Conservation (phyloP, 2,113 vertebrate genomes). For the Platysternon megacephalum region DNA sequence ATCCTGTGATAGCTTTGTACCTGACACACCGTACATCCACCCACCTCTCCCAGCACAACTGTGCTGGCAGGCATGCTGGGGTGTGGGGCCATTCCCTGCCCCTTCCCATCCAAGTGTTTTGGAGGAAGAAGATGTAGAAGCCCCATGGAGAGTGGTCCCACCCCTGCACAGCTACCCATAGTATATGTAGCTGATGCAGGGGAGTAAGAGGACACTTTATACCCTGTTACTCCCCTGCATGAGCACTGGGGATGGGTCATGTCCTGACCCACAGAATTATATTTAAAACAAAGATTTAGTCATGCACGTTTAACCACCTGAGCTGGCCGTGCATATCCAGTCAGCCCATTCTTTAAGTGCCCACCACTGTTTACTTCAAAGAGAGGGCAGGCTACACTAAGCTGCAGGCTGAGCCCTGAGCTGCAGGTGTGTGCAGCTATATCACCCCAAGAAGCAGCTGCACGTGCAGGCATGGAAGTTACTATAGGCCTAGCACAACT, state of each 20-base stretch:
- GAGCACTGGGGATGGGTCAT: not conserved
- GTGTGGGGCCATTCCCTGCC: not conserved
- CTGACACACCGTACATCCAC: not conserved
- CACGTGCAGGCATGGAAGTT: not conserved
- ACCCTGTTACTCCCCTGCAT: not conserved
- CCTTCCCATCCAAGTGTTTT: not conserved
- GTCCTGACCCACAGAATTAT: not conserved
- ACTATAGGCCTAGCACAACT: not conserved
- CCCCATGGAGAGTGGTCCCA: not conserved
- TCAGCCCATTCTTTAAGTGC: not conserved
- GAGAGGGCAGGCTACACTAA: not conserved
- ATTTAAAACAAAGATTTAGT: not conserved
- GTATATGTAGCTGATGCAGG: not conserved
- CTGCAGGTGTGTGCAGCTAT: not conserved
- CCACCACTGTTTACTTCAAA: not conserved
- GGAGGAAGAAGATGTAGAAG: fast-evolving
- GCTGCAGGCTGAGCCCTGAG: not conserved
- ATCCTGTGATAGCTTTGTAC: not conserved
- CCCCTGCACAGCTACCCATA: not conserved
- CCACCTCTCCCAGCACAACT: not conserved
- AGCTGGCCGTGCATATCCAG: not conserved
- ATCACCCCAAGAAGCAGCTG: not conserved
- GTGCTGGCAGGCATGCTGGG: fast-evolving
- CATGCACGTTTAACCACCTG: not conserved
- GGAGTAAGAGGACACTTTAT: not conserved